Evolutionary conservation across 2,113 vertebrate genomes (phyloP).

Genomic region (Crocuta crocuta): DNA sequence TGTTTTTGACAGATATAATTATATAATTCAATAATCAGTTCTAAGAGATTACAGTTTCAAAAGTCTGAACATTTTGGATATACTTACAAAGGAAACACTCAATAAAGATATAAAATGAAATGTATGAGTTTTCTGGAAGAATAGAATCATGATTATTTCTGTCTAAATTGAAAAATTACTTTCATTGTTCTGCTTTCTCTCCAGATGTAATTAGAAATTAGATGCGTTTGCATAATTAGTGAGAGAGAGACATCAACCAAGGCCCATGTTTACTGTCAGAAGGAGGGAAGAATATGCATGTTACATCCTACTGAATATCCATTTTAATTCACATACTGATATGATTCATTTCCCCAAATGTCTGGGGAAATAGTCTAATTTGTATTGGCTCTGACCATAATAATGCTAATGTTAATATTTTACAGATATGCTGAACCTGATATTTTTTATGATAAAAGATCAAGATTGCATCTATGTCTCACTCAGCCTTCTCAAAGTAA

Average conservation of each 20-base stretch:
- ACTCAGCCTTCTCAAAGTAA: not conserved
- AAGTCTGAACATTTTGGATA: constrained; percentile 34
- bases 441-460: not conserved
- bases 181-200: constrained; percentile 35
- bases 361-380: not conserved
- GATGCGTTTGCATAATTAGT: not conserved
- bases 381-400: not conserved
- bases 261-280: not conserved
- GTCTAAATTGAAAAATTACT: constrained; percentile 31
- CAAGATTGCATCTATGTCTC: not conserved
- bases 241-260: not conserved
- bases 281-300: not conserved
- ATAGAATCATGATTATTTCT: constrained; percentile 17
- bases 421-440: not conserved
- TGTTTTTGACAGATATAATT: constrained; percentile 33
- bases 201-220: constrained; percentile 15
- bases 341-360: not conserved
- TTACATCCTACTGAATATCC: not conserved
- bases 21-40: constrained; percentile 42
- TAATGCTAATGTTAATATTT: not conserved
- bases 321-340: not conserved
- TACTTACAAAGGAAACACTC: not conserved
- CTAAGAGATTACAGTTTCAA: not conserved
- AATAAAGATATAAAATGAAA: constrained; percentile 21
- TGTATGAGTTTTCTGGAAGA: not conserved